Base-by-base conservation (phyloP, 2,797 vertebrate species). In the Echiichthys vipera region DNA sequence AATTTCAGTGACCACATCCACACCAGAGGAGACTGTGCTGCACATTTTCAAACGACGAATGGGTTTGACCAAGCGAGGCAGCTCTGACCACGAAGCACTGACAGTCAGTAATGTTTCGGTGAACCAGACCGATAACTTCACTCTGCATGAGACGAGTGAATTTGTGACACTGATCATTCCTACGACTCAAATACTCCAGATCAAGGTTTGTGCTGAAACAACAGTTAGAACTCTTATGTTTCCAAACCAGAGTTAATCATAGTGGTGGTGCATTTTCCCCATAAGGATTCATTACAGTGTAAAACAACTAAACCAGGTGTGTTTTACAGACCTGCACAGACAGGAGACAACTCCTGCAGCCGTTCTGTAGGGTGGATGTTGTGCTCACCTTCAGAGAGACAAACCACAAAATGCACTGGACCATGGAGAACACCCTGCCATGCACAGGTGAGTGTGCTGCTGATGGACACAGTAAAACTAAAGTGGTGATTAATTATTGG, bases 301-400 rank as follows among this genome's bases (percentile, higher is more conserved):
- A 65, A 77, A 81, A 68, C 36, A 34, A 79, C 49, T 82, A 65
- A 82, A 58, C n/a, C 20, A 9, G 32, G n/a, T 69, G 80, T 89
- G 46, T 84, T 81, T 85, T 70, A 76, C 77, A 94, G 93, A 80
- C 71, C 32, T 93, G 90, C 45, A 11, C 64, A 40, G 76, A 81
- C 46, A 80, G 71, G 71, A 74, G 54, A 50, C 79, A 9, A 0
- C 81, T 91, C 47, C 66, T 59, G 20, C 93, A 93, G 84, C 65
- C 80, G 2, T 92, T 93, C 90, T 93, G 81, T 71, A 92, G 89
- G 71, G 72, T 92, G 50, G 90, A 94, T 63, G 89, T 91, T 76
- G 88, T 90, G 45, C 87, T 95, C 76, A 90, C 80, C 62, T 95
- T 94, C 83, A 90, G 87, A 56, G 91, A 93, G 93, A 89, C 90